Conservation (phyloP, 2,797 vertebrate genomes). For the Pipistrellus pipistrellus region DNA sequence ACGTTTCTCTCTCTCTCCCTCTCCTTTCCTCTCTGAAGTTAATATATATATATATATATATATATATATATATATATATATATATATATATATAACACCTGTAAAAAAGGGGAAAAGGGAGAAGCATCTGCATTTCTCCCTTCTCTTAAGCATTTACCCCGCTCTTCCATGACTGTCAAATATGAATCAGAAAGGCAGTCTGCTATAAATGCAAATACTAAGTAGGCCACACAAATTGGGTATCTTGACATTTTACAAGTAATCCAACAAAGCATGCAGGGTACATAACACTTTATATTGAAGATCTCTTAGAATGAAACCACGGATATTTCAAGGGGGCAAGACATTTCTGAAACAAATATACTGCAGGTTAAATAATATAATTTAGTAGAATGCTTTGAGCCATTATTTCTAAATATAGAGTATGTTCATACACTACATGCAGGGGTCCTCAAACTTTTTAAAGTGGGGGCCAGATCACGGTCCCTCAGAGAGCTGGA, state of each 20-base stretch:
- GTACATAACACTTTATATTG: not conserved
- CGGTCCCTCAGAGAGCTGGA: too few species aligned
- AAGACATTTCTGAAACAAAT: conserved; percentile 38
- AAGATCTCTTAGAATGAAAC: conserved; percentile 20
- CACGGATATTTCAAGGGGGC: not conserved
- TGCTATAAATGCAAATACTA: not conserved
- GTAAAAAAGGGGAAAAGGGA: rapidly evolving
- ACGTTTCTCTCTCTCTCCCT: too few species aligned
- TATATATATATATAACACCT: too few species aligned
- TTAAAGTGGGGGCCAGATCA: too few species aligned
- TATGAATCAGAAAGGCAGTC: conserved; percentile 31
- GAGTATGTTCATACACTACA: not conserved
- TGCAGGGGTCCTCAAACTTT: too few species aligned
- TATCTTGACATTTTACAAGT: not conserved
- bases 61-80: too few species aligned
- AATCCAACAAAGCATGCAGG: not conserved
- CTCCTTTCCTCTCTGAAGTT: too few species aligned
- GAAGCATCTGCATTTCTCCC: not conserved
- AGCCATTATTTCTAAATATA: not conserved
- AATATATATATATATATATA: too few species aligned
- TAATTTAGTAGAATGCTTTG: conserved; percentile 5
- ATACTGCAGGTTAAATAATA: not conserved
- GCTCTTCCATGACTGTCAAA: conserved; percentile 22
- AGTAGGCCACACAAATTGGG: not conserved
- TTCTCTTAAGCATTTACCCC: not conserved